Evolutionary conservation across 2,113 vertebrate genomes (phyloP), one percentile per base, ranked within the genome.

Genomic region (Microtus montanus): DNA sequence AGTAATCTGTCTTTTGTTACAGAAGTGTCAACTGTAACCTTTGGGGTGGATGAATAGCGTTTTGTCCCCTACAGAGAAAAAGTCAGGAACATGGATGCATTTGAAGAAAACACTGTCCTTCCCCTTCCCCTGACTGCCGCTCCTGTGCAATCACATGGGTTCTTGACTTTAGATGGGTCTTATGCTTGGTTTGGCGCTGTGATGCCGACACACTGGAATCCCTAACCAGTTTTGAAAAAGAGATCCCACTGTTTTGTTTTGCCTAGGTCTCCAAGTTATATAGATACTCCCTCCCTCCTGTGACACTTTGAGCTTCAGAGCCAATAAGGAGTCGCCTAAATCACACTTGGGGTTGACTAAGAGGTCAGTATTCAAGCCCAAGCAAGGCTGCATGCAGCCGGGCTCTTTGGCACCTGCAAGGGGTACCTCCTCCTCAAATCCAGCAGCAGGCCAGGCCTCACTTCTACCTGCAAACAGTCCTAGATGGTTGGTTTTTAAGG

Each of bases 401-500:
- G 74, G 73, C 24, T 47, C 66, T 28, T 24, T 1, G 33, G 47
- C 80, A 93, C 80, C 63, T 20, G 19, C 24, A 49, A 49, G 41
- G 35, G 44, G 22, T 2, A 10, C 22, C n/a, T n/a, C 44, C n/a
- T 70, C 9, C 54, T 52, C 19, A 5, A 17, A 33, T 92, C 30
- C 14, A 61, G 75, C 58, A 70, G 30, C 75, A 71, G 5, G 26
- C 35, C 86, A 87, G 35, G 17, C 71, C 80, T 90, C 86, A 14
- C 44, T 94, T 52, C 58, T 3, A 13, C 74, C 89, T 89, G 63
- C 63, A 78, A 79, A 64, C 70, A 74, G 58, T 75, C 90, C 71
- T 52, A 49, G 47, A 71, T 49, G 54, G n/a, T 84, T 17, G 47
- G 58, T 89, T 91, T 95, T 87, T 94, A 95, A 87, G 78, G 64